Base-by-base conservation (phyloP, 2,113 vertebrate genomes). In the Pao palembangensis region DNA sequence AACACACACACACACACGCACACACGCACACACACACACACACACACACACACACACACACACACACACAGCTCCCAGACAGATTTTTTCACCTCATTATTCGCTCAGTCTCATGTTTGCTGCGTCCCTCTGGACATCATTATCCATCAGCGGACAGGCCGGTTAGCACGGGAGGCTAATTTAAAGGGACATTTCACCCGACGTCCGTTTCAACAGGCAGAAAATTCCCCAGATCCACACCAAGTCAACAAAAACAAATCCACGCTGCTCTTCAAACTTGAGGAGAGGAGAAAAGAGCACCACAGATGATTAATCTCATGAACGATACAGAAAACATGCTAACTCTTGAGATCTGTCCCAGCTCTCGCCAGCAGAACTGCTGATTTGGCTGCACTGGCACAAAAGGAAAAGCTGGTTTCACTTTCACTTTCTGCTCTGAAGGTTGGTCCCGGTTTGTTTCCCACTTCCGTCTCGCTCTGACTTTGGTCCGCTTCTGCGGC, bases 381-480 rank as follows among this genome's bases (percentile, higher is more conserved):
- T 12, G 34, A 0, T 12, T 8, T 38, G 8, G 34, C 11, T 12
- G 34, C 34, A 38, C 34, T 12, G 34, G 10, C 11, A 38, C 34
- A 2, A 12, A 38, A 38, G 10, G 34, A 38, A 38, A 12, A 38
- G 34, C 11, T 38, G 34, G 1, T 12, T 38, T 44, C 16, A 44
- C 34, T 12, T 38, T 44, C 16, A 44, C 43, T 44, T 44, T 44
- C 43, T 44, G 43, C 43, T 57, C 54, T 68, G 60, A 63, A 55
- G 65, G 54, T 31, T 69, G 57, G 28, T 14, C 20, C 21, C 2
- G 18, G 6, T 58, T 61, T 64, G n/a, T 66, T 43, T 21, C 28
- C 46, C 17, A 25, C 31, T 20, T 69, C 61, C 53, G 57, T 71
- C 69, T 59, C 51, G 47, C 49, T 73, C 73, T 73, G 21, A 6